phyloP scores from a whole-genome alignment of 2,113 vertebrate species.

The Cryptotis parvus region DNA sequence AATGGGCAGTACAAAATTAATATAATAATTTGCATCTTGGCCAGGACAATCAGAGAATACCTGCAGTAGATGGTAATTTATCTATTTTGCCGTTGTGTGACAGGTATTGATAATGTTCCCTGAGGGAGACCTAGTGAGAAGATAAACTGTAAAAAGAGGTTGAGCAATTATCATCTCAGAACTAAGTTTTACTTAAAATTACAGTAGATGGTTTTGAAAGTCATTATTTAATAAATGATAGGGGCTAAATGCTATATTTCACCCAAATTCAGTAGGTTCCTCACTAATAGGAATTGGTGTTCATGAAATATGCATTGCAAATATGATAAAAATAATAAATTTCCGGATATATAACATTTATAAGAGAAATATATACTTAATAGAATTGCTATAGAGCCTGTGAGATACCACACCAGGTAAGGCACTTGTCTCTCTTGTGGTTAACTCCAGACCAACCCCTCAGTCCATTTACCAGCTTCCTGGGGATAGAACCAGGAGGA shows the following conservation, averaged over 20 bases:
- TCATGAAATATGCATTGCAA: not conserved
- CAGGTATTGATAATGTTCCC: not conserved
- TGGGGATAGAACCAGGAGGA: too few relatives aligned
- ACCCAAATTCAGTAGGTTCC: fast-evolving
- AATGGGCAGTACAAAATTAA: not conserved
- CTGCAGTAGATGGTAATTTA: not conserved
- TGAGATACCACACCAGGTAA: too few relatives aligned
- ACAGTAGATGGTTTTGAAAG: not conserved
- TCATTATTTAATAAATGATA: not conserved
- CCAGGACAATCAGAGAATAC: not conserved
- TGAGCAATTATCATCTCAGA: not conserved
- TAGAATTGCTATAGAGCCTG: not conserved
- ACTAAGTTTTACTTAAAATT: not conserved
- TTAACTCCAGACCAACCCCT: too few relatives aligned
- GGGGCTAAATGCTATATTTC: not conserved
- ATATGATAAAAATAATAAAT: not conserved
- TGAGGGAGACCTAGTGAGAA: not conserved
- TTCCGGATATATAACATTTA: not conserved
- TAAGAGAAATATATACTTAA: not conserved
- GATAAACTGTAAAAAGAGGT: not conserved
- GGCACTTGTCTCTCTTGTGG: too few relatives aligned
- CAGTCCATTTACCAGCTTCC: too few relatives aligned
- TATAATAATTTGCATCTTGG: not conserved
- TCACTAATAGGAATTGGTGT: not conserved
- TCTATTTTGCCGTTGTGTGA: not conserved